Evolutionary conservation across 2,113 vertebrate species (phyloP).

Genomic region (Eupsittula cactorum): DNA sequence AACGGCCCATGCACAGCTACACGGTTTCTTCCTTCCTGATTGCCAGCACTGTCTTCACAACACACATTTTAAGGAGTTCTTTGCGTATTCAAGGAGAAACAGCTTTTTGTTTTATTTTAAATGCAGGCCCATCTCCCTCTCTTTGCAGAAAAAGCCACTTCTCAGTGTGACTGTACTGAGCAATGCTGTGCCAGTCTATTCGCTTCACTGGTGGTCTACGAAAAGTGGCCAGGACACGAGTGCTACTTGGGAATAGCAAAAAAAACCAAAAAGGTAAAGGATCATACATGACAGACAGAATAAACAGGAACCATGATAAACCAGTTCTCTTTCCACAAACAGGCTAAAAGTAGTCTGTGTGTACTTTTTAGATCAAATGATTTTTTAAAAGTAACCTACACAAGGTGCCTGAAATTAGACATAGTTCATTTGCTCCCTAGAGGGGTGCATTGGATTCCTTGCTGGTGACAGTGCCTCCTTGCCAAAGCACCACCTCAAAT

Average conservation of each 20-base stretch:
- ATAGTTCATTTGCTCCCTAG: neutral
- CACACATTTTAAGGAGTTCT: neutral
- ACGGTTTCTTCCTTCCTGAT: neutral
- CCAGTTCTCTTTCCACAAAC: neutral
- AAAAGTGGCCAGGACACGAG: neutral
- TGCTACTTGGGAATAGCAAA: neutral
- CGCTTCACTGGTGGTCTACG: fast-evolving
- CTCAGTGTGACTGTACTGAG: neutral
- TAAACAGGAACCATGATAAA: neutral
- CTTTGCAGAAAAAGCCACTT: neutral
- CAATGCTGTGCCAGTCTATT: neutral
- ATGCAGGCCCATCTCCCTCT: neutral
- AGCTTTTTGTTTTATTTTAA: neutral
- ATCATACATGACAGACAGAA: neutral
- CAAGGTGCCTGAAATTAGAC: neutral
- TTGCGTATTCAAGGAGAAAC: neutral
- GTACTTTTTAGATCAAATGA: neutral
- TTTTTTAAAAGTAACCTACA: neutral
- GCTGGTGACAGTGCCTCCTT: neutral
- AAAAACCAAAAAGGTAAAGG: neutral
- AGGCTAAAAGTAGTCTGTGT: neutral
- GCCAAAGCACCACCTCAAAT: neutral
- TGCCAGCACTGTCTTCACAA: neutral
- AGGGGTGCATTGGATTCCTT: neutral
- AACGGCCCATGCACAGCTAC: neutral